Base-by-base conservation (phyloP, 2,888 invertebrate species). In the Eilema caniola region DNA sequence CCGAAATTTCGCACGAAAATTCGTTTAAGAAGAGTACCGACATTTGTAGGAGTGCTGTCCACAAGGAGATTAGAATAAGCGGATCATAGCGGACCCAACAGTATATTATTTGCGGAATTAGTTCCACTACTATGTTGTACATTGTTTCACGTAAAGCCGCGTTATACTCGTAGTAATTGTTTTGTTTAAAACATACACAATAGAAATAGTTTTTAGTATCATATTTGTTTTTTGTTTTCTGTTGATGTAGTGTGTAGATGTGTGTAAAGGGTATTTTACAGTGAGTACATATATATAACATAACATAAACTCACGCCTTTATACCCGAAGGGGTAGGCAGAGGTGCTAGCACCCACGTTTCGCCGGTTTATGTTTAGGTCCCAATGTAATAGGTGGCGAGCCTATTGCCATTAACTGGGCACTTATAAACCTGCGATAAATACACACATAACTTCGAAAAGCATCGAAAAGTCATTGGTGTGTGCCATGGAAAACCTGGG, bases 21-120 rank as follows among this genome's bases (percentile, higher is more conserved):
- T 47, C 60, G 14, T 69, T 60, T 33, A 61, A 64, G 69, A 60
- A 23, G 8, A 23, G 11, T 20, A 59, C 20, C 31, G 16, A 71
- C 66, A 66, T 70, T 66, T 62, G 69, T 76, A 77, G 72, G 76
- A 31, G 53, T 70, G 69, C 74, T 73, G 83, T 82, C 77, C 85
- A 76, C 84, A 85, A 83, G 72, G 79, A 76, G 85, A 86, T 86
- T 86, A 86, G 64, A 4, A 66, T 85, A 86, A 86, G 86, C 81
- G 86, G 86, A 86, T 86, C 80, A 82, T 68, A 70, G 61, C 70
- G 62, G 41, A 33, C 8, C 28, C 41, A 12, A 20, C 67, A 67
- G 77, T 80, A 81, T 80, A 81, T 78, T 75, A 82, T 82, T 83
- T 82, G 77, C 62, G 71, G 77, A 81, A 82, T 81, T 81, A 83